Evolutionary conservation across 2,797 vertebrate species (phyloP), one percentile per base, ranked within the genome.

Genomic region (Pipistrellus pipistrellus): DNA sequence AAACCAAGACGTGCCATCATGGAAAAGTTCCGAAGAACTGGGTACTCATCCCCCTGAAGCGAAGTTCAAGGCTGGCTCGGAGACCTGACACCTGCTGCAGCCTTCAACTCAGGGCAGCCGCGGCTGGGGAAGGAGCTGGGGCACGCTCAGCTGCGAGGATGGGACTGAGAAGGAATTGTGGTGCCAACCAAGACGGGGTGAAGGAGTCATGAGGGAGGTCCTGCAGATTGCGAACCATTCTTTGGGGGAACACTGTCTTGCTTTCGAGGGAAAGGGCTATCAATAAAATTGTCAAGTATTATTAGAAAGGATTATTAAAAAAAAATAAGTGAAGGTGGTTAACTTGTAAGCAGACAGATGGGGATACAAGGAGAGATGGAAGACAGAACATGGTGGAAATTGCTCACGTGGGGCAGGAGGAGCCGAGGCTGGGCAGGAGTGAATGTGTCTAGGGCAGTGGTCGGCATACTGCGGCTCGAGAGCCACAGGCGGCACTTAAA

Each of bases 231-330:
- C 38, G 6, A 41, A 41, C 38, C 38, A 41, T 41, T 41, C 27
- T 82, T 80, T 71, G 53, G 55, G 23, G 12, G 32, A 93, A 46
- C 4, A 41, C 2, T 85, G 3, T 87, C 20, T 46, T 83, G 71
- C n/a, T 87, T 44, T 76, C 27, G n/a, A 73, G 13, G 14, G 68
- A 93, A 73, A 82, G 62, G 21, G 5, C 4, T 87, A 4, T 66
- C 83, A 69, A 92, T 46, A 94, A 73, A 71, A 71, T 78, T 57
- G 12, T 44, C 8, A 69, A 57, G 59, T 88, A n/a, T 66, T 80
- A 30, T 41, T 83, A 41, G 27, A 64, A 92, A 91, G n/a, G 21
- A 23, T n/a, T 59, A 76, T 73, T 92, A 4, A 71, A 73, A 44
- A 73, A 44, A 51, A 88, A 80, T 71, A 68, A 57, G 69, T 32